Evolutionary conservation across 2,797 vertebrate species (phyloP), one percentile per base, ranked within the genome.

Genomic region (Xenops minutus): DNA sequence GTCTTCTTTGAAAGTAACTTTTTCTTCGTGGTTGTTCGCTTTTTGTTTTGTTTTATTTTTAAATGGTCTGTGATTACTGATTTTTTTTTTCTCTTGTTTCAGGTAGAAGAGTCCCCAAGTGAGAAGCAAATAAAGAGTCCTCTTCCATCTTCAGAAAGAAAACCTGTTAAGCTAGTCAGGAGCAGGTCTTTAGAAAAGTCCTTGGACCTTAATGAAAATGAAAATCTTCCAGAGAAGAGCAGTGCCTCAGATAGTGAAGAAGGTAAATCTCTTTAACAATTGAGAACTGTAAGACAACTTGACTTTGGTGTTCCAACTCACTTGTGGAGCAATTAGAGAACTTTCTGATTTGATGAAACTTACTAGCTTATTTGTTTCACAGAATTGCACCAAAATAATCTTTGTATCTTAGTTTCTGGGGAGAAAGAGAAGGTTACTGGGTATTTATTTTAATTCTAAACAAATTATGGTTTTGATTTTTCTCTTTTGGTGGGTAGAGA

Each of bases 171-270:
- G 32, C 97, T 98, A 12, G 94, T 93, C 22, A 81, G 89, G 36
- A 98, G 97, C 59, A 98, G 98, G 83, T 97, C 88, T 74, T 98
- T 98, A 15, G 91, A 97, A 11, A 98, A 98, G 55, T 98, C 98
- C 26, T 97, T 99, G 9, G 99, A 99, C 92, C 97, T 99, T 85
- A 99, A 99, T 86, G 98, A 98, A 91, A 99, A 99, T 68, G 98
- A 99, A 77, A 98, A 99, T 41, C 97, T 97, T 85, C 96, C 97
- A 3, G 99, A 99, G 77, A 98, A 98, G 95, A 99, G 98, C 55
- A 98, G 98, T 89, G 98, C 96, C 48, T 98, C 99, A 4, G 99
- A 99, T 80, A 98, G 97, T 6, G 98, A 99, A 87, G 99, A 99
- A 93, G 98, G 99, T 99, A 97, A 98, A 96, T 82, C 8, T 64